These are phyloP conservation scores for Emmelina monodactyla DNA, from an alignment of 2,888 invertebrate species.

Conservation along the genomic window DNA sequence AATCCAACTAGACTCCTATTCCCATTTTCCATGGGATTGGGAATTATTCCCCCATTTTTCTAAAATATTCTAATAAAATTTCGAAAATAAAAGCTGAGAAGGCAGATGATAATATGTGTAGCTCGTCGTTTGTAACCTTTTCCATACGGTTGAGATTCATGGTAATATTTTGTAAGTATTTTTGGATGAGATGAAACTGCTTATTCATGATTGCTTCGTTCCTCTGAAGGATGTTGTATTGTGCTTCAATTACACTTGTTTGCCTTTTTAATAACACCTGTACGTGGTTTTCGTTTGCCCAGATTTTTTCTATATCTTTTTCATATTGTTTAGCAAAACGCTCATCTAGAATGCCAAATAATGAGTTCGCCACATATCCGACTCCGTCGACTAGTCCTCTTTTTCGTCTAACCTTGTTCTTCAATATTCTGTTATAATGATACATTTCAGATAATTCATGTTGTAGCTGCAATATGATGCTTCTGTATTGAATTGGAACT, in stretches of 20 bases:
- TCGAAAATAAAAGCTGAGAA: no score
- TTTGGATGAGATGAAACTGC: conserved; percentile 1
- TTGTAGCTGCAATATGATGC: background rate
- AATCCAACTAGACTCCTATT: no score
- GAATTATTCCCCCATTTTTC: no score
- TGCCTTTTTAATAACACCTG: conserved; percentile 1
- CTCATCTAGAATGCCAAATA: conserved; percentile 6
- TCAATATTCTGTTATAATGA: conserved; percentile 1
- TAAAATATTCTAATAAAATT: no score
- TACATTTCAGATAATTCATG: conserved; percentile 1
- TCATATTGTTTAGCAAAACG: conserved; percentile 4
- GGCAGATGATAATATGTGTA: conserved; percentile 4
- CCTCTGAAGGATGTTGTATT: background rate
- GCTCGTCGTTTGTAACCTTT: background rate
- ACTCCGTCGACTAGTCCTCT: conserved; percentile 6
- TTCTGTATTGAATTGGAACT: background rate
- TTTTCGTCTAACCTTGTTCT: background rate
- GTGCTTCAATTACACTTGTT: conserved; percentile 1
- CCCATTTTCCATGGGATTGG: no score
- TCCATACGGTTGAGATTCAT: background rate
- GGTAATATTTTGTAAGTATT: background rate
- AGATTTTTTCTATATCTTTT: background rate
- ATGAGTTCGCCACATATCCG: conserved; percentile 3
- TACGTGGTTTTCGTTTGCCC: conserved; percentile 1
- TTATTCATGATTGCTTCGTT: conserved; percentile 2